These are phyloP conservation scores for Euura saliciscinereae DNA, from an alignment of 1,140 invertebrate species.

Conservation along the genomic window DNA sequence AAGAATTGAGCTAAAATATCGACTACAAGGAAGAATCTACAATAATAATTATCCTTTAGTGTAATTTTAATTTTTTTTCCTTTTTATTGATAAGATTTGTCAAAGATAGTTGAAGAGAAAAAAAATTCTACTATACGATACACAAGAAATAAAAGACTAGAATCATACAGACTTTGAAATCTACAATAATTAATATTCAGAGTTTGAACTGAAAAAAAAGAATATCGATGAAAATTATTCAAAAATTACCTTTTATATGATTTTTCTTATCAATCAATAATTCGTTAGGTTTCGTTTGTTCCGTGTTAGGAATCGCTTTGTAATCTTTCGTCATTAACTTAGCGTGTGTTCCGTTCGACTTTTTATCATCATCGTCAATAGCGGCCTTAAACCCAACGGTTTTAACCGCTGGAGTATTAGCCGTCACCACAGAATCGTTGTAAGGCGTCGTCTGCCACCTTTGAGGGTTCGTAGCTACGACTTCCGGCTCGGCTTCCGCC, in stretches of 20 bases:
- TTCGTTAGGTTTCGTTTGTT: conserved; percentile 39
- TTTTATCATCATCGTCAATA: conserved; percentile 49
- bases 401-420: conserved; percentile 35
- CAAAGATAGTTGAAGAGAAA: background rate
- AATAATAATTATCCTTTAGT: too few relatives aligned
- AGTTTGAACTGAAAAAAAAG: background rate
- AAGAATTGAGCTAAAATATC: too few relatives aligned
- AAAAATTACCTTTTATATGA: conserved; percentile 47
- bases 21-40: too few relatives aligned
- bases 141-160: background rate
- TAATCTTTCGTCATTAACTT: conserved; percentile 46
- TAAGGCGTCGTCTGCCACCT: conserved; percentile 50
- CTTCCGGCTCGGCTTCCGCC: conserved; percentile 48
- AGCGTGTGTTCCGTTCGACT: conserved; percentile 51
- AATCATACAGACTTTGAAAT: conserved; percentile 3
- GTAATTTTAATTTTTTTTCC: too few relatives aligned
- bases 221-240: conserved; percentile 34
- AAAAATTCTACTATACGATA: background rate
- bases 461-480: conserved; percentile 37
- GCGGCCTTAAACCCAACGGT: conserved; percentile 48
- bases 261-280: conserved; percentile 49
- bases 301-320: conserved; percentile 45
- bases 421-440: conserved; percentile 35
- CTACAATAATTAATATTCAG: background rate
- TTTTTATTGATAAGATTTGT: background rate